Conservation (phyloP, 1,140 invertebrate species). For the Lineus longissimus region DNA sequence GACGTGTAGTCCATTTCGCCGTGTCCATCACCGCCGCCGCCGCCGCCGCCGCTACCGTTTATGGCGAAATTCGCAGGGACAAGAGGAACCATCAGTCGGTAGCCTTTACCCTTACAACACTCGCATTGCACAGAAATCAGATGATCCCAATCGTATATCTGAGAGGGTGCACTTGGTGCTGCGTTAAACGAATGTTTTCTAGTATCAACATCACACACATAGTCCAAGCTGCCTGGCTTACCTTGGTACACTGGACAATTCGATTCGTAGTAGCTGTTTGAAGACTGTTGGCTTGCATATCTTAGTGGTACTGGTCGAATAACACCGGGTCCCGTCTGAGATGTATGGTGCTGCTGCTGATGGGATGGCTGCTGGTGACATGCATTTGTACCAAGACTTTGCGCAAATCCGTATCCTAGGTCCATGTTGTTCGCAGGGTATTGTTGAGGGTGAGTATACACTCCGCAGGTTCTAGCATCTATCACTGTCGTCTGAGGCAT, state of each 20-base stretch:
- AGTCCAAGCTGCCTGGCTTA: neutral
- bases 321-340: neutral
- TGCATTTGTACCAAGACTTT: neutral
- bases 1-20: neutral
- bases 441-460: neutral
- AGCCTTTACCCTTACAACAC: neutral
- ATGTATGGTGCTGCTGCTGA: neutral
- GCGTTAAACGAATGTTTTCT: neutral
- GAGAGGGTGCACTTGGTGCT: neutral
- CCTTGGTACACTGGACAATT: neutral
- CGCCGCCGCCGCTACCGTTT: neutral
- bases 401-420: neutral
- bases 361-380: neutral
- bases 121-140: neutral
- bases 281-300: neutral
- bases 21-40: neutral
- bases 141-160: neutral
- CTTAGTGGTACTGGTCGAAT: neutral
- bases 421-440: neutral
- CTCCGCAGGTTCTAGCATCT: neutral
- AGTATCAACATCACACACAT: neutral
- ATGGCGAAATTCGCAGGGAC: neutral
- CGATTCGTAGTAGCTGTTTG: neutral
- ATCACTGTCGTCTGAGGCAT: neutral
- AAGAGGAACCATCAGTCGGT: neutral